These are phyloP conservation scores for Volucella inflata DNA, from an alignment of 2,888 invertebrate genomes.

Conservation along the genomic window DNA sequence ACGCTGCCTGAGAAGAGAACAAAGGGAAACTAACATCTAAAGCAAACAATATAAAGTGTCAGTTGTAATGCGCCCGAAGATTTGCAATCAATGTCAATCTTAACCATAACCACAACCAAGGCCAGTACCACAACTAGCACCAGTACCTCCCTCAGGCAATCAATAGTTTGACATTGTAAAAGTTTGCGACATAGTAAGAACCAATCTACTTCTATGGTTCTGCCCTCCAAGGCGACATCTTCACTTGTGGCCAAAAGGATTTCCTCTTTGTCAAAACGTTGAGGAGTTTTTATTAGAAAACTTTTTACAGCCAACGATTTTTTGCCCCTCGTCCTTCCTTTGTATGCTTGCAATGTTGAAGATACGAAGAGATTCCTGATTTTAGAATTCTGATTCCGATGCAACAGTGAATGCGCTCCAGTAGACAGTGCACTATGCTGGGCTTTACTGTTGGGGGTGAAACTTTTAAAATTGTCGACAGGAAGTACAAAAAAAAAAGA, in stretches of 20 bases:
- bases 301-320: slow-evolving; percentile 53
- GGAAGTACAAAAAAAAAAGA: slow-evolving; percentile 3
- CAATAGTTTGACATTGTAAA: slow-evolving; percentile 23
- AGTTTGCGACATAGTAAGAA: slow-evolving; percentile 32
- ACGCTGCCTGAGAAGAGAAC: neutral
- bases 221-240: slow-evolving; percentile 42
- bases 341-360: slow-evolving; percentile 8
- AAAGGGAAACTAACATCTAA: neutral
- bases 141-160: slow-evolving; percentile 7
- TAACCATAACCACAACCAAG: no score
- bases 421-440: slow-evolving; percentile 28
- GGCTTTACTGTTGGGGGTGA: slow-evolving; percentile 18
- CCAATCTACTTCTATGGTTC: slow-evolving; percentile 33
- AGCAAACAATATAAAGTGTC: slow-evolving; percentile 18
- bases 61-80: slow-evolving; percentile 25
- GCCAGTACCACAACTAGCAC: no score
- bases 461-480: neutral
- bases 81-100: slow-evolving; percentile 41
- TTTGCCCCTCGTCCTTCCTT: slow-evolving; percentile 11
- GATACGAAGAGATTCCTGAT: no score
- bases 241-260: slow-evolving; percentile 40
- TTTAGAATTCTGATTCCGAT: slow-evolving; percentile 13
- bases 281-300: slow-evolving; percentile 64
- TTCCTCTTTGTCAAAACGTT: slow-evolving; percentile 42
- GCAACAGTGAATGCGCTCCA: slow-evolving; percentile 51